Evolutionary conservation across 2,888 invertebrate genomes (phyloP).

Genomic region (Girardia tigrina): DNA sequence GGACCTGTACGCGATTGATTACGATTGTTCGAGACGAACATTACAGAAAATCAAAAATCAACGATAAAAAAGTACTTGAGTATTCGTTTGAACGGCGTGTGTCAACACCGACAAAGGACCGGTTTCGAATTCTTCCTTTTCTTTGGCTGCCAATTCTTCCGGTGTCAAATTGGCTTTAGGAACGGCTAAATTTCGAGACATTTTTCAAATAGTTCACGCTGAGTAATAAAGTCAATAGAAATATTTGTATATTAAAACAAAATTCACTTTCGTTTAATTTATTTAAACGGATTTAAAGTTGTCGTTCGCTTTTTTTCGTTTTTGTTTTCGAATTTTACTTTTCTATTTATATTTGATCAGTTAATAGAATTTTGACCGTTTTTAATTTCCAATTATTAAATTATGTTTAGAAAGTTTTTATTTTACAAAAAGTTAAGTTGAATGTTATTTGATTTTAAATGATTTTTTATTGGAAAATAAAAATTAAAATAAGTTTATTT

Average conservation of each 20-base stretch:
- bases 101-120: constrained; percentile 91
- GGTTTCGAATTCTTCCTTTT: constrained; percentile 95
- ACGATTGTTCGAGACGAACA: no score
- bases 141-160: constrained; percentile 81
- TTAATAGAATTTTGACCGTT: no score
- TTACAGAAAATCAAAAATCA: not conserved
- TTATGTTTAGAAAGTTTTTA: no score
- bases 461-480: no score
- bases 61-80: constrained; percentile 61
- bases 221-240: not conserved
- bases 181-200: constrained; percentile 55
- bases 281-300: no score
- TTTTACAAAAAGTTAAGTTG: no score
- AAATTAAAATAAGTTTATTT: no score
- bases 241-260: not conserved
- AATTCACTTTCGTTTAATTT: not conserved
- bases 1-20: constrained; percentile 48
- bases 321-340: no score
- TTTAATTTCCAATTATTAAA: no score
- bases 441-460: no score
- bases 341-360: no score
- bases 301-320: no score
- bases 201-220: not conserved
- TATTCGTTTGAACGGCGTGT: constrained; percentile 93
- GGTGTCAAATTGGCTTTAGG: constrained; percentile 79